Conservation (phyloP, 2,888 invertebrate species). For the Pandemis corylana region DNA sequence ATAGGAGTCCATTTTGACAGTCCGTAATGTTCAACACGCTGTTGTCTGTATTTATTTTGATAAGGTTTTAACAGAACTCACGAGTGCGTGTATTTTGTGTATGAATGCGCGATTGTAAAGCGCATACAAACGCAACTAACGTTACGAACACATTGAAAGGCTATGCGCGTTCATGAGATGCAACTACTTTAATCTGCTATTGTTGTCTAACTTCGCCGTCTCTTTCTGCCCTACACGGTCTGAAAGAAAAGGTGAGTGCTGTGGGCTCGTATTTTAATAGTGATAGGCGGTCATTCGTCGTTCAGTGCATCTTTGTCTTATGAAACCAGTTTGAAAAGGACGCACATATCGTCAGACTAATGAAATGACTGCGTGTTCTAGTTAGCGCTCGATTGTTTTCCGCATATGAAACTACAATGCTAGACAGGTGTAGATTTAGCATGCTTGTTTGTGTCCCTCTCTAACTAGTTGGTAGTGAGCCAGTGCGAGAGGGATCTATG, state of each 20-base stretch:
- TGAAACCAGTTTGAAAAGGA: background rate
- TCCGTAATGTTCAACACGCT: background rate
- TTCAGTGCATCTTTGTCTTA: background rate
- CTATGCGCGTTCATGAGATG: background rate
- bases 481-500: too few species aligned
- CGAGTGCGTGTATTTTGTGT: too few species aligned
- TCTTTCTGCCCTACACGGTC: too few species aligned
- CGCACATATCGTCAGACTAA: background rate
- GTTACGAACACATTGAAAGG: background rate
- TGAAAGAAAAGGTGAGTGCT: too few species aligned
- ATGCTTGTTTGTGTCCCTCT: too few species aligned
- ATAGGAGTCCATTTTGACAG: conserved; percentile 34
- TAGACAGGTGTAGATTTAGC: too few species aligned
- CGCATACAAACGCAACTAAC: too few species aligned
- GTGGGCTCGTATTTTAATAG: background rate
- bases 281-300: background rate
- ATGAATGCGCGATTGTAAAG: too few species aligned
- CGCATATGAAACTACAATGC: background rate
- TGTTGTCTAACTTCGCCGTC: too few species aligned
- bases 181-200: background rate
- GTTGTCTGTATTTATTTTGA: too few species aligned
- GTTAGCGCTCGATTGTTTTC: background rate
- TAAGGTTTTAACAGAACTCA: background rate
- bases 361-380: too few species aligned
- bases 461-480: too few species aligned